phyloP scores from a whole-genome alignment of 1,140 invertebrate species.

The Drosophila rufa region DNA sequence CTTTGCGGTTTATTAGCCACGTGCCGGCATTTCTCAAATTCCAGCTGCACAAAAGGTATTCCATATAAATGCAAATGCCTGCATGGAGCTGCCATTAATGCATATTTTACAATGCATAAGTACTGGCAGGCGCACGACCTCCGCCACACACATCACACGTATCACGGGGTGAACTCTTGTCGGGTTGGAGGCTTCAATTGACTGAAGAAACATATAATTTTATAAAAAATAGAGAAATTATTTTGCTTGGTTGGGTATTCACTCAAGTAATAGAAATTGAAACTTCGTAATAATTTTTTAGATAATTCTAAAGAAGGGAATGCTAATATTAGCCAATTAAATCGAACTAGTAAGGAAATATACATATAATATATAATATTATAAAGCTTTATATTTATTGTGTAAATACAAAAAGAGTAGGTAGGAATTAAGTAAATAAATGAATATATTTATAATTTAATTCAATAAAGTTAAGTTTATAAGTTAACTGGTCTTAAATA shows the following conservation, averaged over 20 bases:
- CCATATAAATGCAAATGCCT: constrained; percentile 76
- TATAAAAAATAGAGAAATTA: neutral
- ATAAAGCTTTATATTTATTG: too few species aligned
- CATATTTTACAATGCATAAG: constrained; percentile 66
- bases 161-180: neutral
- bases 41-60: constrained; percentile 44
- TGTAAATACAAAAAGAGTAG: too few species aligned
- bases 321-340: too few species aligned
- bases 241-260: neutral
- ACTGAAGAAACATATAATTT: constrained; percentile 2
- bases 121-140: constrained; percentile 2
- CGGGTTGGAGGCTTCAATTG: too few species aligned
- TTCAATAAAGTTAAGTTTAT: too few species aligned
- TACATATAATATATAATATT: too few species aligned
- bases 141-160: neutral
- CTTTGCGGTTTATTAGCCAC: constrained; percentile 63
- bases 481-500: too few species aligned
- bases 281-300: too few species aligned
- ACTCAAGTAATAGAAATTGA: neutral
- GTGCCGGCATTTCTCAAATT: constrained; percentile 57
- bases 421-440: too few species aligned
- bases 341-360: too few species aligned
- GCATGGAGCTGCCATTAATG: constrained; percentile 56
- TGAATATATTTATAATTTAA: too few species aligned
- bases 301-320: neutral